These are phyloP conservation scores for Xylota segnis DNA, from an alignment of 2,888 invertebrate genomes.

Conservation along the genomic window DNA sequence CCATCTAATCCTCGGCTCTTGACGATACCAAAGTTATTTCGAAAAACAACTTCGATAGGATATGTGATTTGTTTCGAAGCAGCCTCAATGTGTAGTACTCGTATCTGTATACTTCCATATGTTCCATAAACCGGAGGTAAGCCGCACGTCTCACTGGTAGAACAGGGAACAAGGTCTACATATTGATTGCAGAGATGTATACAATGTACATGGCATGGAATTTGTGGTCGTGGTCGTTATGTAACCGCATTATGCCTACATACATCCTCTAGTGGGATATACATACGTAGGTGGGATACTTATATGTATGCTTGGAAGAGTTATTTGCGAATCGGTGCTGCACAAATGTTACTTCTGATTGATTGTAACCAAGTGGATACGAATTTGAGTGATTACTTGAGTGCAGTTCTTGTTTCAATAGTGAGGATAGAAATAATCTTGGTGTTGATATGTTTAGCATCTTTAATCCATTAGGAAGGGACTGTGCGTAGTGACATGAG, in stretches of 20 bases:
- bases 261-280: neutral
- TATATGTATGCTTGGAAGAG: neutral
- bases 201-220: slow-evolving; percentile 1
- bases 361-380: slow-evolving; percentile 40
- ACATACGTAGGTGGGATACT: neutral
- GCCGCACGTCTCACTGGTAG: slow-evolving; percentile 34
- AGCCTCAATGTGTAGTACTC: neutral
- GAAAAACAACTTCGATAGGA: slow-evolving; percentile 48
- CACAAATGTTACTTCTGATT: slow-evolving; percentile 40
- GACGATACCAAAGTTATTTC: slow-evolving; percentile 42
- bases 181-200: slow-evolving; percentile 44
- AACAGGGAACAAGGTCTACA: slow-evolving; percentile 26
- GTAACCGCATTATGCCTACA: slow-evolving; percentile 37
- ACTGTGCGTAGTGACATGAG: neutral
- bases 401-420: slow-evolving; percentile 12
- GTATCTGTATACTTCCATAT: neutral
- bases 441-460: neutral
- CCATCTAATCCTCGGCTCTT: slow-evolving; percentile 14
- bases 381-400: slow-evolving; percentile 48
- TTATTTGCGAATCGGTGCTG: slow-evolving; percentile 36
- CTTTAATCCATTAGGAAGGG: neutral
- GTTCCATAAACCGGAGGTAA: slow-evolving; percentile 37
- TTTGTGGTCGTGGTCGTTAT: slow-evolving; percentile 36
- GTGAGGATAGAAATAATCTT: neutral
- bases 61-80: slow-evolving; percentile 20